Percentiles rank a stretch among this genome's conserved stretches.
Conservation (phyloP, 2,888 invertebrate genomes). For the Julus scanicus region DNA sequence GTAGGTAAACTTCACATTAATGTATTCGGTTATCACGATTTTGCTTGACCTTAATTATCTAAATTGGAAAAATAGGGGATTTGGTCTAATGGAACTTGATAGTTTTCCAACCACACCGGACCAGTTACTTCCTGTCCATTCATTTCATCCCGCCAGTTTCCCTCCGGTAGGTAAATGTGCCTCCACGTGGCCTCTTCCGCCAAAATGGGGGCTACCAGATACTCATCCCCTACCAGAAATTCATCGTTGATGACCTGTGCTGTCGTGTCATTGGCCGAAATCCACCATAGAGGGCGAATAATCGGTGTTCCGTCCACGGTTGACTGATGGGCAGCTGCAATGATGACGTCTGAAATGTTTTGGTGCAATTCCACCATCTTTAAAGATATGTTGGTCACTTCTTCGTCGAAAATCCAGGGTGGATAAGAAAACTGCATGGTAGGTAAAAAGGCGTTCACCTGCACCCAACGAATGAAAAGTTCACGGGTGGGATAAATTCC, state of each 20-base stretch:
- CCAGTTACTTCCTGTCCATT: conserved; percentile 68
- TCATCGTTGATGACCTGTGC: conserved; percentile 73
- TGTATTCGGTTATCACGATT: too few relatives aligned
- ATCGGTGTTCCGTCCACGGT: conserved; percentile 76
- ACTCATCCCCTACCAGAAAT: conserved; percentile 80
- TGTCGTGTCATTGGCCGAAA: conserved; percentile 75
- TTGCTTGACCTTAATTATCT: conserved; percentile 12
- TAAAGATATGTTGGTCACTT: conserved; percentile 72
- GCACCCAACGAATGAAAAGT: conserved; percentile 80
- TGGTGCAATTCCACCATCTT: conserved; percentile 76
- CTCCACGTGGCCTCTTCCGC: conserved; percentile 72
- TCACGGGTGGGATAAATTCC: conserved; percentile 63
- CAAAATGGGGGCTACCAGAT: conserved; percentile 83
- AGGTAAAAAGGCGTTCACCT: conserved; percentile 82
- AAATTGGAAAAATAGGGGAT: conserved; percentile 74
- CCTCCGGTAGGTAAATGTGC: conserved; percentile 80
- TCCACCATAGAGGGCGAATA: conserved; percentile 88
- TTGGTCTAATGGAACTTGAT: conserved; percentile 75
- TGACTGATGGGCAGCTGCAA: conserved; percentile 72
- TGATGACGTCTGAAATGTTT: conserved; percentile 70
- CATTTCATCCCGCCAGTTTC: conserved; percentile 73
- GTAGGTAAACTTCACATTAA: too few relatives aligned
- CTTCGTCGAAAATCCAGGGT: conserved; percentile 78
- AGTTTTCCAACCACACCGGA: conserved; percentile 73
- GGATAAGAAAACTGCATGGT: conserved; percentile 81